phyloP scores from a whole-genome alignment of 1,140 invertebrate genomes.

The Helicoverpa armigera region DNA sequence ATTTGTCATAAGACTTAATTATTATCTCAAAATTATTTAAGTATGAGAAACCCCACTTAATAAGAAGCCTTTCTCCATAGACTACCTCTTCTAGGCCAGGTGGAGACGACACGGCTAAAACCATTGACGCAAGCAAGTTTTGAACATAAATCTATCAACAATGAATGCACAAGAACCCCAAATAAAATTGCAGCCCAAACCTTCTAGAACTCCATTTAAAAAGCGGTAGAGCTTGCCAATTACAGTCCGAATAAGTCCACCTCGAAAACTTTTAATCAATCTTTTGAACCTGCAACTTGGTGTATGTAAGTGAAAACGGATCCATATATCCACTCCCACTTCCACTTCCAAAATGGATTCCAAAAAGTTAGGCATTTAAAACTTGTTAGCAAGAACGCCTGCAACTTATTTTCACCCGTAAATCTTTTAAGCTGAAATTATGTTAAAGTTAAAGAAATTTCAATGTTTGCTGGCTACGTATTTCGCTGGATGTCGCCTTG shows the following conservation, averaged over 20 bases:
- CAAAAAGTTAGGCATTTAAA: slow-evolving; percentile 58
- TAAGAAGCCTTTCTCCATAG: too few relatives aligned
- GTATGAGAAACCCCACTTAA: too few relatives aligned
- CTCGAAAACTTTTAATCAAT: slow-evolving; percentile 49
- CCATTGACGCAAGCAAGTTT: too few relatives aligned
- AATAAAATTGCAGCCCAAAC: background rate
- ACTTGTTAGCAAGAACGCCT: slow-evolving; percentile 57
- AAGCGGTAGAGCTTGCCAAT: background rate
- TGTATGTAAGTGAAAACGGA: slow-evolving; percentile 57
- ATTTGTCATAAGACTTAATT: too few relatives aligned
- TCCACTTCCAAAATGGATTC: slow-evolving; percentile 55
- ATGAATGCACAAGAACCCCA: background rate
- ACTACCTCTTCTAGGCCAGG: too few relatives aligned
- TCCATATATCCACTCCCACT: slow-evolving; percentile 45
- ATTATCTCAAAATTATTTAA: too few relatives aligned
- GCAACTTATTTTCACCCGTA: slow-evolving; percentile 47
- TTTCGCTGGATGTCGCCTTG: slow-evolving; percentile 8
- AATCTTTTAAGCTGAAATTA: slow-evolving; percentile 45
- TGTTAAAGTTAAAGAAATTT: slow-evolving; percentile 42
- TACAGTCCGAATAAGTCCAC: slow-evolving; percentile 14
- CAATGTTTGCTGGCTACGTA: slow-evolving; percentile 43
- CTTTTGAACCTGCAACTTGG: slow-evolving; percentile 19
- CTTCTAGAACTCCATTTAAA: slow-evolving; percentile 15
- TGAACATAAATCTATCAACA: background rate
- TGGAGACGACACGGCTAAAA: too few relatives aligned